Percentiles rank a stretch among this genome's conserved stretches.
These are phyloP conservation scores for Daktulosphaira vitifoliae DNA, from an alignment of 1,140 invertebrate genomes.

Conservation along the genomic window DNA sequence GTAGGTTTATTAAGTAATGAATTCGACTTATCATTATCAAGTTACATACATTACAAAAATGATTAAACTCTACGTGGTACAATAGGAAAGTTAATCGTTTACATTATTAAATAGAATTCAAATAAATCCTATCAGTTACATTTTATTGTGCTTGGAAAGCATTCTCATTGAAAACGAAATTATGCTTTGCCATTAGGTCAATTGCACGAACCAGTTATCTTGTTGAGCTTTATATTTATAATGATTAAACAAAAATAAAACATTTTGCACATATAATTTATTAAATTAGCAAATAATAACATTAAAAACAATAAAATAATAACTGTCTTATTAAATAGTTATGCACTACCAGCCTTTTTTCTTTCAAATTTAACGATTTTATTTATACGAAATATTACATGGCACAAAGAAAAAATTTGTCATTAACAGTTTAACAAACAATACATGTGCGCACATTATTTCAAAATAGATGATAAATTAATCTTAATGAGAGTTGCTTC, in stretches of 20 bases:
- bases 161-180: no score
- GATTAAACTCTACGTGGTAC: no score
- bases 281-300: background rate
- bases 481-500: constrained; percentile 12
- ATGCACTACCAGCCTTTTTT: constrained; percentile 10
- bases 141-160: background rate
- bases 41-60: no score
- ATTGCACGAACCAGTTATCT: constrained; percentile 23
- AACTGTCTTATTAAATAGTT: constrained; percentile 1
- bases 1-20: no score
- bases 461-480: background rate
- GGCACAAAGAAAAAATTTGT: constrained; percentile 11
- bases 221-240: no score
- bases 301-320: background rate
- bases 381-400: background rate
- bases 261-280: no score
- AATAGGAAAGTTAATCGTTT: background rate
- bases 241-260: no score
- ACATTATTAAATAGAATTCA: background rate
- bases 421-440: background rate
- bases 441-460: background rate
- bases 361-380: background rate
- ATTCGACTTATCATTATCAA: no score
- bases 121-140: constrained; percentile 5
- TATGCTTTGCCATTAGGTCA: no score